These are phyloP conservation scores for Sinelater perroti DNA, from an alignment of 2,888 invertebrate genomes.

Conservation along the genomic window DNA sequence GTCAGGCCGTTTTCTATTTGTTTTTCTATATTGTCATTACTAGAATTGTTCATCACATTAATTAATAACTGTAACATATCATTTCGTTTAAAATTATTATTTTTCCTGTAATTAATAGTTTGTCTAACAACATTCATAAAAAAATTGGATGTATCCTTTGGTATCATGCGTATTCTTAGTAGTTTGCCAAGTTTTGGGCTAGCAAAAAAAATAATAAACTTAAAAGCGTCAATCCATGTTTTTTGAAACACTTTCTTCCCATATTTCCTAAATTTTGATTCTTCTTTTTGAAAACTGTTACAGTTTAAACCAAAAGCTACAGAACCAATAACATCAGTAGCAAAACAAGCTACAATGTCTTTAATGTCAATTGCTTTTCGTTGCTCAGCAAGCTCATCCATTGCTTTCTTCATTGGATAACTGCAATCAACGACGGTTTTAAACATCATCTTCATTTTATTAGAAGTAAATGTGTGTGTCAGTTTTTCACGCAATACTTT, in stretches of 20 bases:
- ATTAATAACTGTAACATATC: background rate
- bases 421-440: constrained; percentile 65
- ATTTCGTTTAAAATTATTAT: background rate
- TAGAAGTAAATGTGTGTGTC: constrained; percentile 70
- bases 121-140: background rate
- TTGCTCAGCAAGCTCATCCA: constrained; percentile 44
- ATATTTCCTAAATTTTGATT: constrained; percentile 49
- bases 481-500: constrained; percentile 66
- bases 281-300: constrained; percentile 64
- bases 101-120: background rate
- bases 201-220: background rate
- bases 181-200: background rate
- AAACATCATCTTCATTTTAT: constrained; percentile 71
- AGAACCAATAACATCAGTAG: constrained; percentile 51
- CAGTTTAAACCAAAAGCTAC: constrained; percentile 69
- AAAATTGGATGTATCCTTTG: background rate
- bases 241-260: background rate
- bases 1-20: too few relatives aligned
- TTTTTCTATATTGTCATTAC: background rate
- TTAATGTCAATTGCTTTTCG: constrained; percentile 41
- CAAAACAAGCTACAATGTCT: constrained; percentile 64
- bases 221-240: background rate
- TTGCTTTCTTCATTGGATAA: constrained; percentile 60
- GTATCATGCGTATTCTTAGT: background rate
- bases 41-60: background rate